Percentiles rank a stretch among this genome's conserved stretches.
Evolutionary conservation across 2,888 invertebrate species (phyloP).

Genomic region (Aradus depressus): DNA sequence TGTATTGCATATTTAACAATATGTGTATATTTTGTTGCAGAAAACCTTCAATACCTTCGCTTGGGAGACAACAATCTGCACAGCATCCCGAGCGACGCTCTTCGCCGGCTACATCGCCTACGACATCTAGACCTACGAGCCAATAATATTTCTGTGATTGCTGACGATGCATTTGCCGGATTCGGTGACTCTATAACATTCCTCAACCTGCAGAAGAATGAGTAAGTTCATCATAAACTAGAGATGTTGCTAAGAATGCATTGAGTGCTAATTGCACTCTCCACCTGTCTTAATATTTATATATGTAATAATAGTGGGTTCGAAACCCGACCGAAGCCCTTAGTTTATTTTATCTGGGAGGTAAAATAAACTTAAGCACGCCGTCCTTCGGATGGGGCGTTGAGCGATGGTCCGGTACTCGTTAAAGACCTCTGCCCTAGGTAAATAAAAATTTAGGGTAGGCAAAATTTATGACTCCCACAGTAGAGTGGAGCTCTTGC

Average conservation of each 20-base stretch:
- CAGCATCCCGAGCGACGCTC: constrained; percentile 71
- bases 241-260: background rate
- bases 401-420: too few relatives aligned
- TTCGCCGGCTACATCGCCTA: constrained; percentile 71
- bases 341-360: too few relatives aligned
- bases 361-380: too few relatives aligned
- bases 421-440: too few relatives aligned
- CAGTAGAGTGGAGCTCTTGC: too few relatives aligned
- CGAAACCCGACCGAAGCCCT: too few relatives aligned
- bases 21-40: constrained; percentile 42
- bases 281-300: too few relatives aligned
- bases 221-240: constrained; percentile 47
- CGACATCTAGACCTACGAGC: constrained; percentile 77
- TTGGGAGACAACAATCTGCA: constrained; percentile 81
- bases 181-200: constrained; percentile 89
- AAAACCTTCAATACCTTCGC: constrained; percentile 79
- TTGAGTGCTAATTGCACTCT: background rate
- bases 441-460: too few relatives aligned
- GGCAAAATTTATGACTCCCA: too few relatives aligned
- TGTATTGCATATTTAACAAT: background rate
- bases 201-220: constrained; percentile 80
- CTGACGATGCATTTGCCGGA: constrained; percentile 76
- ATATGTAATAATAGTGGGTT: too few relatives aligned
- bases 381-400: too few relatives aligned
- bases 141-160: constrained; percentile 72